Evolutionary conservation across 2,113 vertebrate genomes (phyloP).

Genomic region (Hypocryptadius cinnamomeus): DNA sequence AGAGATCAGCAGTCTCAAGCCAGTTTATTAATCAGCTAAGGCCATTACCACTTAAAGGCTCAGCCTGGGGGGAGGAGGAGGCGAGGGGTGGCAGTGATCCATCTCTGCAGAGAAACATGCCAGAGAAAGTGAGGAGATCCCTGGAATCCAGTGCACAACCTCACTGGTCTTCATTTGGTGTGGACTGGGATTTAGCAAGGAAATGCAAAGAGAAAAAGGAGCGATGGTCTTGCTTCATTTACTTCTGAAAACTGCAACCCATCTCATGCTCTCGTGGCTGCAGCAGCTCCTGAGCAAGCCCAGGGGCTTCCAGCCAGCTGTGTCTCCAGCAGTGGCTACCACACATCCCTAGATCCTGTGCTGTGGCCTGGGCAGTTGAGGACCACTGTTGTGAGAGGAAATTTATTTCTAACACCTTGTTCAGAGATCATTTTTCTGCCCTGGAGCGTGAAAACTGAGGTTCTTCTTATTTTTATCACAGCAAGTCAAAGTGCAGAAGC

Average conservation of each 20-base stretch:
- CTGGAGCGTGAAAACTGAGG: not conserved
- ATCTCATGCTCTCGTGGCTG: not conserved
- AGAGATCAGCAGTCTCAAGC: slow-evolving; percentile 30
- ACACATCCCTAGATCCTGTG: not conserved
- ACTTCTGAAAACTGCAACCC: not conserved
- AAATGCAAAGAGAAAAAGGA: not conserved
- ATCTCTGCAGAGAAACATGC: not conserved
- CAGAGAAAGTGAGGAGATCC: not conserved
- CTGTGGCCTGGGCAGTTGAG: not conserved
- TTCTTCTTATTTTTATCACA: slow-evolving; percentile 34
- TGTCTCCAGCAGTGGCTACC: not conserved
- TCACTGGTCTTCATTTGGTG: not conserved
- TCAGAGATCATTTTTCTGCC: slow-evolving; percentile 20
- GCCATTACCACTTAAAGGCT: not conserved
- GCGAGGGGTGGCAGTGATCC: not conserved
- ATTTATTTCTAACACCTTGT: not conserved
- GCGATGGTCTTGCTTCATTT: not conserved
- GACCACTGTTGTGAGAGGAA: not conserved
- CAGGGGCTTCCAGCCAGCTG: not conserved
- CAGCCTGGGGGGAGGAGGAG: not conserved
- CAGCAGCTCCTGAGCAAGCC: not conserved
- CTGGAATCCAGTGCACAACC: not conserved
- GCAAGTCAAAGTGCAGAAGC: not conserved
- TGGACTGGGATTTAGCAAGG: not conserved
- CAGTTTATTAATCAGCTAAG: slow-evolving; percentile 48